A percentile compares a stretch with the other conserved stretches of the same genome.
phyloP scores from a whole-genome alignment of 1,140 invertebrate species.

The Lysiphlebus fabarum region DNA sequence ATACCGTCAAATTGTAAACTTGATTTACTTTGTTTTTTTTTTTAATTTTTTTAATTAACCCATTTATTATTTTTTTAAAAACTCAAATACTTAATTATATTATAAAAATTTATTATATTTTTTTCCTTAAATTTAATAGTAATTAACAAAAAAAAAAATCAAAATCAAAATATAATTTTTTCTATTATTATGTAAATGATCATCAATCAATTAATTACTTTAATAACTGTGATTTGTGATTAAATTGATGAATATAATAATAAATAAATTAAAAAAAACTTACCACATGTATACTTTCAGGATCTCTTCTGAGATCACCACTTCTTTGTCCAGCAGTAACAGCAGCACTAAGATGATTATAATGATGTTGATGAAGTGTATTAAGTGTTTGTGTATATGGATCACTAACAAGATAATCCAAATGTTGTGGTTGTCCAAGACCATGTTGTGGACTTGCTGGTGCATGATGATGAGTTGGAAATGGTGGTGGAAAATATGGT shows the following conservation, averaged over 20 bases:
- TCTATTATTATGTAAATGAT: too few species aligned
- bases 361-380: conserved; percentile 62
- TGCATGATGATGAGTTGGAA: conserved; percentile 72
- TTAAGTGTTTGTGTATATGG: conserved; percentile 68
- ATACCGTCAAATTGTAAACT: too few species aligned
- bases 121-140: too few species aligned
- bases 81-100: too few species aligned
- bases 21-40: too few species aligned
- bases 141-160: too few species aligned
- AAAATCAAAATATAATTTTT: too few species aligned
- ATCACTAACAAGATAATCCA: conserved; percentile 59
- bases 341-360: conserved; percentile 60
- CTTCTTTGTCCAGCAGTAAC: conserved; percentile 56
- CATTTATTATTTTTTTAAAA: too few species aligned
- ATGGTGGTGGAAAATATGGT: conserved; percentile 93
- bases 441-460: conserved; percentile 57
- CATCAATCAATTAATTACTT: too few species aligned
- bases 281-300: conserved; percentile 57
- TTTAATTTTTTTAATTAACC: too few species aligned
- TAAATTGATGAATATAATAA: conserved; percentile 14
- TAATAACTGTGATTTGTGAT: too few species aligned
- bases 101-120: too few species aligned
- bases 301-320: conserved; percentile 56
- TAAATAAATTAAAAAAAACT: conserved; percentile 35
- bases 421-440: conserved; percentile 51